Evolutionary conservation across 2,888 invertebrate species (phyloP).

Genomic region (Leptopilina myrica): DNA sequence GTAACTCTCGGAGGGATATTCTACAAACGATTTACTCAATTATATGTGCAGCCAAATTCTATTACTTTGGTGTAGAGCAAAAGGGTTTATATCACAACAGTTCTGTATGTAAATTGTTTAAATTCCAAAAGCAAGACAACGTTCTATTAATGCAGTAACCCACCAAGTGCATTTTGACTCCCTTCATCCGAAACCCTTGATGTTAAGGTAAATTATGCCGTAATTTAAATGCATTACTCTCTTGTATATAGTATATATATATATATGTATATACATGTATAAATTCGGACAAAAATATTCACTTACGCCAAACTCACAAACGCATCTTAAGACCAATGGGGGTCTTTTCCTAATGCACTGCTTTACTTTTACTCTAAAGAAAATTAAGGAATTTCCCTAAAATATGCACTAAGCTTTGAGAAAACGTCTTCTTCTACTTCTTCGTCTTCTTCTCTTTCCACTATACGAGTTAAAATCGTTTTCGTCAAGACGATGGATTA

Average conservation of each 20-base stretch:
- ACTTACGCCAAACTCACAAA: constrained; percentile 25
- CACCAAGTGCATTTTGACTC: constrained; percentile 24
- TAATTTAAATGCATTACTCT: constrained; percentile 40
- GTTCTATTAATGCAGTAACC: constrained; percentile 21
- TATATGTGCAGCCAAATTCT: constrained; percentile 13
- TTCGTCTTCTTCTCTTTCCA: too few relatives aligned
- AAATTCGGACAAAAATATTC: constrained; percentile 32
- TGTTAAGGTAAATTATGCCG: constrained; percentile 23
- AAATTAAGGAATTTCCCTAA: constrained; percentile 36
- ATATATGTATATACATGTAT: background rate
- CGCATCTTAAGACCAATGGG: background rate
- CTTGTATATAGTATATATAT: background rate
- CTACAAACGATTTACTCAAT: background rate
- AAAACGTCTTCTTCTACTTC: constrained; percentile 5
- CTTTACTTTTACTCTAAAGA: background rate
- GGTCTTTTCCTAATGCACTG: constrained; percentile 30
- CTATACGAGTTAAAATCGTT: constrained; percentile 10
- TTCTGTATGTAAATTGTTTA: constrained; percentile 29
- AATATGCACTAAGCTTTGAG: constrained; percentile 5
- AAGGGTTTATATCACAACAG: background rate
- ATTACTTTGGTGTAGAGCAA: background rate
- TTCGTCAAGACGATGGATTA: constrained; percentile 32
- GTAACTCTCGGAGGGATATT: too few relatives aligned
- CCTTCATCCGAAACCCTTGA: constrained; percentile 20
- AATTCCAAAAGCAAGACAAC: constrained; percentile 25